Percentiles rank a stretch among this genome's conserved stretches.
Conservation (phyloP, 1,140 invertebrate genomes). For the Tetramorium simillimum region DNA sequence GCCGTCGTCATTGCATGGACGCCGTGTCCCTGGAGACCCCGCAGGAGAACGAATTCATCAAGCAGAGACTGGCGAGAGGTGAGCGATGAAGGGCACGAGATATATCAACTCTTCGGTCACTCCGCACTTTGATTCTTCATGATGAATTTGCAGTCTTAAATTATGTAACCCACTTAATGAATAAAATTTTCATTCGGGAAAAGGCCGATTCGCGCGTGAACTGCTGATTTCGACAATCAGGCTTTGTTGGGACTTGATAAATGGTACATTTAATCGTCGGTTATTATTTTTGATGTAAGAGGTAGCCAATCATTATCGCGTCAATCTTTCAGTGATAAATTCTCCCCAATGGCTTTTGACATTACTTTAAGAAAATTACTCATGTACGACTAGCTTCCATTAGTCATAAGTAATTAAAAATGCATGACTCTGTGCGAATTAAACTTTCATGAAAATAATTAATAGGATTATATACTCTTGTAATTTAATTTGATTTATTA, state of each 20-base stretch:
- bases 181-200: not conserved
- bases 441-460: not conserved
- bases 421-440: not conserved
- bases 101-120: not conserved
- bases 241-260: not conserved
- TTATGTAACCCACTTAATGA: not conserved
- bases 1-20: conserved; percentile 96
- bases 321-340: not conserved
- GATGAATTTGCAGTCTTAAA: not conserved
- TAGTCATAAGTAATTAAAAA: not conserved
- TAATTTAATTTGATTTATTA: not conserved
- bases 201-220: not conserved
- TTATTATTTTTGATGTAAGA: not conserved
- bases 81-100: not conserved
- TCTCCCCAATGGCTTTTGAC: not conserved
- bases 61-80: conserved; percentile 92
- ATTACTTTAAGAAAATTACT: not conserved
- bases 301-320: not conserved
- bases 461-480: not conserved
- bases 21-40: conserved; percentile 95
- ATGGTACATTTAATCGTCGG: not conserved
- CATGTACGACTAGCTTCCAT: not conserved
- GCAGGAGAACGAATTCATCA: conserved; percentile 96
- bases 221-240: not conserved
- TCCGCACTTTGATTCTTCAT: not conserved